phyloP scores from a whole-genome alignment of 2,888 invertebrate species.

The Drosophila demipolita region DNA sequence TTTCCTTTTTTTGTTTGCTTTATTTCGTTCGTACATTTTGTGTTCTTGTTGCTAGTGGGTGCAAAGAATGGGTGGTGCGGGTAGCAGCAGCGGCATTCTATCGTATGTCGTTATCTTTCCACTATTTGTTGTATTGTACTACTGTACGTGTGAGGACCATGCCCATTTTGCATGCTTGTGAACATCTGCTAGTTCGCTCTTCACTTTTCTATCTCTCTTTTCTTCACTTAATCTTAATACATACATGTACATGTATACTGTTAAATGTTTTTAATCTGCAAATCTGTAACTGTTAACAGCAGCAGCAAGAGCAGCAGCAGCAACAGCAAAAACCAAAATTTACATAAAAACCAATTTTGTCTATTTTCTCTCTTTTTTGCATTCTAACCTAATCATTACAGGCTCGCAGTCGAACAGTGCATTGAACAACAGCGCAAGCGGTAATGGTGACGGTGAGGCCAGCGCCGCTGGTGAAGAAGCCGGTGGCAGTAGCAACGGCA shows the following conservation, averaged over 20 bases:
- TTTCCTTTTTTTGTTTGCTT: slow-evolving; percentile 45
- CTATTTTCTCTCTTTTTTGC: slow-evolving; percentile 20
- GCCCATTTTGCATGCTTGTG: slow-evolving; percentile 52
- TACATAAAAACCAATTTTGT: slow-evolving; percentile 24
- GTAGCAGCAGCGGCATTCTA: not conserved
- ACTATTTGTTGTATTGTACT: slow-evolving; percentile 23
- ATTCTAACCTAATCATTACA: slow-evolving; percentile 34
- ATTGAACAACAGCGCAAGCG: slow-evolving; percentile 59
- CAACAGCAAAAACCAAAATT: slow-evolving; percentile 16
- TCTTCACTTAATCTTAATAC: slow-evolving; percentile 17
- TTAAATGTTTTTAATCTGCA: slow-evolving; percentile 18
- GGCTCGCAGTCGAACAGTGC: slow-evolving; percentile 76
- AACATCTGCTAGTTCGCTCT: slow-evolving; percentile 37
- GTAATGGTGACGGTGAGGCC: slow-evolving; percentile 39
- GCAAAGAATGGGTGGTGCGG: not conserved
- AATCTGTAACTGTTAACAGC: slow-evolving; percentile 18
- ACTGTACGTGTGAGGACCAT: slow-evolving; percentile 16
- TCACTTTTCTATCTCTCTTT: slow-evolving; percentile 25
- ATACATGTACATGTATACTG: slow-evolving; percentile 14
- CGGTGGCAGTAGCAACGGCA: slow-evolving; percentile 22
- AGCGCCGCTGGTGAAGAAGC: slow-evolving; percentile 23
- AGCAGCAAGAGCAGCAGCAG: slow-evolving; percentile 5
- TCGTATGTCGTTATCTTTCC: slow-evolving; percentile 8
- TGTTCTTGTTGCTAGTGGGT: slow-evolving; percentile 52
- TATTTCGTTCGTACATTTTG: slow-evolving; percentile 44